Percentiles rank a stretch among this genome's conserved stretches.
Evolutionary conservation across 30 jellyfish, hydroid and myxozoan genomes (phyloP).

Genomic region (Hydractinia symbiolongicarpus): DNA sequence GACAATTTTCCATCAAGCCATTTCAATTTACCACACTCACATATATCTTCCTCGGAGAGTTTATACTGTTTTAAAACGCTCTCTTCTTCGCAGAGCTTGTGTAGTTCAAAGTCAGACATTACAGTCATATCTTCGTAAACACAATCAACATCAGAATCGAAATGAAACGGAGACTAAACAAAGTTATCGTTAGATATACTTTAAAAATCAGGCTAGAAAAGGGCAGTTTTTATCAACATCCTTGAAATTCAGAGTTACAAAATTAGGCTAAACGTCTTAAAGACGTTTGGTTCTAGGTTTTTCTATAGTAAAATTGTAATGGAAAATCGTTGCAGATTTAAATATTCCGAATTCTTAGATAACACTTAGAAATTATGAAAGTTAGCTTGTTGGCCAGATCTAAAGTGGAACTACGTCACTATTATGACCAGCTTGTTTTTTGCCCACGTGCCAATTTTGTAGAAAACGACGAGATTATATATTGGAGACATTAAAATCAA

Average conservation of each 20-base stretch:
- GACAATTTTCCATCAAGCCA: conserved; percentile 55
- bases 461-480: too few species aligned
- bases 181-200: neutral
- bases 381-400: too few species aligned
- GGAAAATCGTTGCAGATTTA: too few species aligned
- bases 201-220: neutral
- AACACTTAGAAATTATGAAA: too few species aligned
- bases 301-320: too few species aligned
- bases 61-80: conserved; percentile 34
- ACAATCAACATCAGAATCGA: conserved; percentile 32
- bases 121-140: conserved; percentile 74
- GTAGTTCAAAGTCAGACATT: conserved; percentile 82
- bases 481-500: too few species aligned
- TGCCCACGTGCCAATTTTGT: too few species aligned
- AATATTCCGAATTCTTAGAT: too few species aligned
- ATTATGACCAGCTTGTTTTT: too few species aligned
- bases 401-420: too few species aligned
- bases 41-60: conserved; percentile 45
- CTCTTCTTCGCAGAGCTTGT: conserved; percentile 52
- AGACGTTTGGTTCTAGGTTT: too few species aligned
- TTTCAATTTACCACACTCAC: conserved; percentile 60
- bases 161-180: conserved; percentile 30
- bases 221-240: neutral
- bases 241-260: neutral
- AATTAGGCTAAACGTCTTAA: too few species aligned